A percentile compares a stretch with the other conserved stretches of the same genome.
Conservation (phyloP, 2,888 invertebrate genomes). For the Thecocarcelia acutangulata region DNA sequence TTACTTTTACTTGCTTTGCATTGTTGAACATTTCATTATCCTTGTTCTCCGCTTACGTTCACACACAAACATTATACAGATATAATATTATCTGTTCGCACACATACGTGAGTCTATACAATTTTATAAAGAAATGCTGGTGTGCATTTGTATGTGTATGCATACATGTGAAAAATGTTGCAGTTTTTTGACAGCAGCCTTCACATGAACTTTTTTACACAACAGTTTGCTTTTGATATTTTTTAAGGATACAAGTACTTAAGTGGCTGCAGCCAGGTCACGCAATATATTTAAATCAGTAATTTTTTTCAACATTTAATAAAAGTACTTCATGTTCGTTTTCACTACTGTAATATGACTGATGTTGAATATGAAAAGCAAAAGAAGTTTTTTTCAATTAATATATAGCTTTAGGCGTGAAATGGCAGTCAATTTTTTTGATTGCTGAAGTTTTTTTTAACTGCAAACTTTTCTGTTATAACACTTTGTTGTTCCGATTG, state of each 20-base stretch:
- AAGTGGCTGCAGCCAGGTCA: conserved; percentile 63
- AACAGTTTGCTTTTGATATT: conserved; percentile 28
- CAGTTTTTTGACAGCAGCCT: conserved; percentile 29
- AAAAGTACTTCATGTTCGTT: conserved; percentile 16
- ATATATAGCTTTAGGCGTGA: not conserved
- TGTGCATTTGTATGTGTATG: not conserved
- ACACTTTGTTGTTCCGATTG: not conserved
- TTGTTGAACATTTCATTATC: conserved; percentile 59
- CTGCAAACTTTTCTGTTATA: not conserved
- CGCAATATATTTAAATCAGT: conserved; percentile 60
- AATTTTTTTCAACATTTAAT: conserved; percentile 14
- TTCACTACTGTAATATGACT: conserved; percentile 2
- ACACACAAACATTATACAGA: not conserved
- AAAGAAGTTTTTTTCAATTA: not conserved
- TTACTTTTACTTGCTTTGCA: conserved; percentile 40
- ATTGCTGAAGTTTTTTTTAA: not conserved
- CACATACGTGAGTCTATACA: not conserved
- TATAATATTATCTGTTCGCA: not conserved
- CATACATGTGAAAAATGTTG: not conserved
- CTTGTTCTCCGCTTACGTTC: conserved; percentile 19
- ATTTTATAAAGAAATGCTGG: not conserved
- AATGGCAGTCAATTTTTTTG: not conserved
- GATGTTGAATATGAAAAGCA: conserved; percentile 8
- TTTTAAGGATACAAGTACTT: conserved; percentile 45
- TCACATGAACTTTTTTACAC: not conserved